A percentile compares a stretch with the other conserved stretches of the same genome.
These are phyloP conservation scores for Onchidella celtica DNA, from an alignment of 2,888 invertebrate genomes.

Conservation along the genomic window DNA sequence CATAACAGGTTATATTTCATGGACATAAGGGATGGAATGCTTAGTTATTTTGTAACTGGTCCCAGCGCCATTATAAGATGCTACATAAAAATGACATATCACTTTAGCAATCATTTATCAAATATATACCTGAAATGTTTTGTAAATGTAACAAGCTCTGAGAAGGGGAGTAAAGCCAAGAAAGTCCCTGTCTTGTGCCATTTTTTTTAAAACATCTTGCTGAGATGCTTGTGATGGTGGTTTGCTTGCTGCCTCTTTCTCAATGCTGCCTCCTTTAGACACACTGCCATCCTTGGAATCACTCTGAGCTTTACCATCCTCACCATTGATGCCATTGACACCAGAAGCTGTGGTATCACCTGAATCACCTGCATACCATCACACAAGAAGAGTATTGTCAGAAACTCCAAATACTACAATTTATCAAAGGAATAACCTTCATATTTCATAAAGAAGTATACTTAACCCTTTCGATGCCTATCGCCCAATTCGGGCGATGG, in stretches of 20 bases:
- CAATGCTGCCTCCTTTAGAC: constrained; percentile 50
- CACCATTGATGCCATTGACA: constrained; percentile 50
- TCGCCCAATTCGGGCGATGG: too few relatives aligned
- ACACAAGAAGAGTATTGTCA: too few relatives aligned
- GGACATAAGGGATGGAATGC: too few relatives aligned
- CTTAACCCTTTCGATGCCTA: too few relatives aligned
- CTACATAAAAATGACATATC: too few relatives aligned
- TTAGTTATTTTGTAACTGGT: too few relatives aligned
- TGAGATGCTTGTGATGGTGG: constrained; percentile 30
- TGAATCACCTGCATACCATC: constrained; percentile 33
- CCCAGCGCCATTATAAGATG: too few relatives aligned
- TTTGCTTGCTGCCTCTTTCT: constrained; percentile 3
- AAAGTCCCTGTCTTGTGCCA: constrained; percentile 75
- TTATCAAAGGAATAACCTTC: too few relatives aligned
- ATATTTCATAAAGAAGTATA: too few relatives aligned
- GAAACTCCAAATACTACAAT: too few relatives aligned
- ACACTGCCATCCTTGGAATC: constrained; percentile 9
- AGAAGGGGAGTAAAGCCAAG: constrained; percentile 78
- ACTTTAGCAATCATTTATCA: too few relatives aligned
- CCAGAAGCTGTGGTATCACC: constrained; percentile 24
- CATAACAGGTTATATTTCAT: too few relatives aligned
- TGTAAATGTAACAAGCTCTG: constrained; percentile 71
- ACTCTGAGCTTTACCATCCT: constrained; percentile 28
- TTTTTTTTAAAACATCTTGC: constrained; percentile 69
- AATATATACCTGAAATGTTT: constrained; percentile 35